Evolutionary conservation across 2,888 invertebrate species (phyloP).

Genomic region (Sarcophaga rosellei): DNA sequence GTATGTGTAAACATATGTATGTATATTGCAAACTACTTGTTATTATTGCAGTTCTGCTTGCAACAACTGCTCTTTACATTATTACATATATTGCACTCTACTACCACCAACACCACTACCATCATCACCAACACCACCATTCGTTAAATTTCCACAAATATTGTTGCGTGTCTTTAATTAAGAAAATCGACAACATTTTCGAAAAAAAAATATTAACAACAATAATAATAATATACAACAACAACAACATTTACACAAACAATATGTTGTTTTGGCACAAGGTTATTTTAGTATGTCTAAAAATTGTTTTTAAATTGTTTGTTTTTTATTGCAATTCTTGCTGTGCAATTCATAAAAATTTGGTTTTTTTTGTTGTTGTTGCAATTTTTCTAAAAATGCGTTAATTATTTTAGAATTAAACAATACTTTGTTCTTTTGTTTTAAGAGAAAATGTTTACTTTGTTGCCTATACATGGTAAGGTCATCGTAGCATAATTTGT

Average conservation of each 20-base stretch:
- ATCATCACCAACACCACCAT: no score
- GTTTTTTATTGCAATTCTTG: constrained; percentile 53
- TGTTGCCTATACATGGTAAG: constrained; percentile 30
- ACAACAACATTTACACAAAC: constrained; percentile 1
- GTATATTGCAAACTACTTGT: no score
- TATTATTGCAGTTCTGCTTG: no score
- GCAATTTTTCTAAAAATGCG: constrained; percentile 31
- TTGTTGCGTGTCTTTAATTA: constrained; percentile 75
- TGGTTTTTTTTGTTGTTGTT: constrained; percentile 21
- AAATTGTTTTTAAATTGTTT: constrained; percentile 45
- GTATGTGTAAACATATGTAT: no score
- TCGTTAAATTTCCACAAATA: neutral
- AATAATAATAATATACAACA: constrained; percentile 31
- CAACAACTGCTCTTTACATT: no score
- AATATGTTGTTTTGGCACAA: constrained; percentile 75
- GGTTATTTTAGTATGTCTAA: constrained; percentile 70
- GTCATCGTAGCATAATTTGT: constrained; percentile 33
- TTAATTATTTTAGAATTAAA: constrained; percentile 63
- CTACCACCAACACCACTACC: no score
- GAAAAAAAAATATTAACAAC: constrained; percentile 44
- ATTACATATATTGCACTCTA: no score
- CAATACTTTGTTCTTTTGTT: constrained; percentile 27
- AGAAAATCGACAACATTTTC: constrained; percentile 66
- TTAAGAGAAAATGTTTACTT: constrained; percentile 15
- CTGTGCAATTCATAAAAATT: constrained; percentile 43